Percentiles rank a stretch among this genome's conserved stretches.
Conservation (phyloP, 2,113 vertebrate genomes). For the Lasiurus cinereus region DNA sequence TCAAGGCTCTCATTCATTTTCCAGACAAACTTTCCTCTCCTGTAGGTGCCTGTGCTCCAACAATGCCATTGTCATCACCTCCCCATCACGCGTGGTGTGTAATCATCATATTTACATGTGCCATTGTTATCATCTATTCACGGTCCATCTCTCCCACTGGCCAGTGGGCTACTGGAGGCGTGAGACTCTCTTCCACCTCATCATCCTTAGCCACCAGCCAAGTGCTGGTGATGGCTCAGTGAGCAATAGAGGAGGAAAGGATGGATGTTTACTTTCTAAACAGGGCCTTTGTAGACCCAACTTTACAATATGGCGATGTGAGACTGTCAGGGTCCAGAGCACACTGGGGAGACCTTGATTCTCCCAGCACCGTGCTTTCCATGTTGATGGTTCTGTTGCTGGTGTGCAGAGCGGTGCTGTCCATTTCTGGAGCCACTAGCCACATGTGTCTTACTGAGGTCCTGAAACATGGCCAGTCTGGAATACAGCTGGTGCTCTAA, state of each 20-base stretch:
- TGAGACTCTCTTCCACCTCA: not conserved
- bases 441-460: not conserved
- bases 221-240: not conserved
- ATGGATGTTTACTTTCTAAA: not conserved
- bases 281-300: not conserved
- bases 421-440: not conserved
- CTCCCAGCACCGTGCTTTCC: accelerated
- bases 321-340: not conserved
- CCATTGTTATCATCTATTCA: not conserved
- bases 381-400: not conserved
- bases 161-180: not conserved
- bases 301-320: not conserved
- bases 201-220: not conserved
- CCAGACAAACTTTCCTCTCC: not conserved
- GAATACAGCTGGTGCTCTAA: not conserved
- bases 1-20: not conserved
- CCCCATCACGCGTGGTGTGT: no score
- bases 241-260: not conserved
- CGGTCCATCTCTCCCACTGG: not conserved
- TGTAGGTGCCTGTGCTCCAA: not conserved
- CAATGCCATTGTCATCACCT: not conserved
- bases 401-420: not conserved
- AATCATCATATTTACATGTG: not conserved
- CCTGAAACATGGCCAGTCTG: not conserved
- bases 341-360: not conserved